Base-by-base conservation (phyloP, 2,113 vertebrate species). In the Barnardius zonarius region DNA sequence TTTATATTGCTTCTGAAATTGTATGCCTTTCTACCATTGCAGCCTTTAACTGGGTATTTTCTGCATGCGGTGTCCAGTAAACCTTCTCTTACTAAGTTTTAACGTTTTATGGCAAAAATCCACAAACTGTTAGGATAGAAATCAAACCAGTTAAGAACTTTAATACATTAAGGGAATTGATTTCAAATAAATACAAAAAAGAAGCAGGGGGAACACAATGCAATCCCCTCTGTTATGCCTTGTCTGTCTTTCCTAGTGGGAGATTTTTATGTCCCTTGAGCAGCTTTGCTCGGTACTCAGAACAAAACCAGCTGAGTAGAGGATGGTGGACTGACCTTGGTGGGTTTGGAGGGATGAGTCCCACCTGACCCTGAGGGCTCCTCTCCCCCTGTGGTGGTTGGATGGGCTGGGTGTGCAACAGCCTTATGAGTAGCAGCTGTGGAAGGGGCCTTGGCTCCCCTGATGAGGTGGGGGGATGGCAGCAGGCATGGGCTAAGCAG, bases 1-100 rank as follows among this genome's bases (percentile, higher is more conserved):
- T 59, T 62, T 6, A 5, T 44, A 20, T 41, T 28, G 5, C n/a
- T 64, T 78, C 31, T 7, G 10, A 4, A 82, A 1, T 7, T 18
- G 13, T 49, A 11, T 27, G 13, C 11, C 10, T 37, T 55, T 48
- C 25, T 52, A 70, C 44, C 9, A 2, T 7, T 39, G 17, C 25
- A 23, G 18, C 6, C 3, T 69, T 57, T 64, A 55, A 22, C 28
- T 28, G 25, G 22, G 16, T 3, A 1, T 57, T 63, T 75, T 49
- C 51, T 67, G 28, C 0, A 0, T 25, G 14, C 1, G 0, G 22
- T n/a, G 12, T 9, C 23, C 55, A 7, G 8, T 39, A 69, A 82
- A 55, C 2, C 10, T 61, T 66, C 43, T 48, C 62, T 84, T 43
- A 37, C 6, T 3, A 12, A 46, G 11, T 55, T 78, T n/a, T 5